Evolutionary conservation across 1,140 invertebrate species (phyloP), one percentile per base, ranked within the genome.

Genomic region (Phymorhynchus buccinoides): DNA sequence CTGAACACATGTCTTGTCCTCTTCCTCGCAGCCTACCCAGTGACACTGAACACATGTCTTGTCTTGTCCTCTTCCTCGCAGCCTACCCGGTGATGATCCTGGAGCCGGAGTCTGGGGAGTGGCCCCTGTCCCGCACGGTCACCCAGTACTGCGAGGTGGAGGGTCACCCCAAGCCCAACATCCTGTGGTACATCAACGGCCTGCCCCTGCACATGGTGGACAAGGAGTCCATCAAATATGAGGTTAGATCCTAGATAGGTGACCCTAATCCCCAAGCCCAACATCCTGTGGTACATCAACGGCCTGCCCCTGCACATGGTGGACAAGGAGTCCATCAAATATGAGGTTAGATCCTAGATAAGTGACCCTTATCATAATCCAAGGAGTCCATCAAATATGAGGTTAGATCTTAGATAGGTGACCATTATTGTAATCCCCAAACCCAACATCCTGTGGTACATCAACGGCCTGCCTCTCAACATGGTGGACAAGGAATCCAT

Each of bases 121-220:
- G 83, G 81, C 87, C 88, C 18, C 9, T 66, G 27, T 73, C 88
- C 6, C 37, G 86, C 22, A 68, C 84, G 30, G 86, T 86, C 1
- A 85, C 83, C 16, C 88, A 89, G 56, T 52, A 71, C 7, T 90
- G 89, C 83, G 71, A 83, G 1, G 84, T 86, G 4, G 42, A 80
- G 6, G 89, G 88, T n/a, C 75, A 41, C 14, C 89, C 89, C 9
- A 84, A 86, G 35, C 87, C 89, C 27, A 83, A n/a, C 3, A 73
- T 89, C 16, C 66, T 37, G n/a, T 90, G 89, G 89, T 88, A 86
- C 48, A 83, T 84, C 39, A 88, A 90, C 68, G 89, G 88, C 27
- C 39, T 86, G 48, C 73, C 30, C 12, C 56, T 84, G 52, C 35
- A 39, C 37, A 7, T 3, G 73, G 37, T 75, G 73, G 37, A 75